These are phyloP conservation scores for Margarornis squamiger DNA, from an alignment of 2,797 vertebrate genomes.

Conservation along the genomic window DNA sequence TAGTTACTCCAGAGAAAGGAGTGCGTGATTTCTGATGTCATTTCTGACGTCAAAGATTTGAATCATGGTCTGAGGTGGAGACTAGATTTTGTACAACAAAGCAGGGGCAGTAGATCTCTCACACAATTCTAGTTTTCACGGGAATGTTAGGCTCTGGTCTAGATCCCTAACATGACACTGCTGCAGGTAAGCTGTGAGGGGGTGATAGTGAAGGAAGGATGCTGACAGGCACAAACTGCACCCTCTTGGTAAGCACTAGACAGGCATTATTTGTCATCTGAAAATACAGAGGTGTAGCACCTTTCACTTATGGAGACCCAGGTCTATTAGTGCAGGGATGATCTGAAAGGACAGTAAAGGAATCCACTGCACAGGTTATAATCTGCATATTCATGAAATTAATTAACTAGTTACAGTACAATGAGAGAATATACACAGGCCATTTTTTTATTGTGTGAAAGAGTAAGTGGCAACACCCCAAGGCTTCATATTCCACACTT, in stretches of 20 bases:
- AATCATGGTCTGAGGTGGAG: neutral
- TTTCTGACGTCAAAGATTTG: neutral
- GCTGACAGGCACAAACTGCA: neutral
- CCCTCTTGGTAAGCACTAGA: neutral
- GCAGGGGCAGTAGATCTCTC: neutral
- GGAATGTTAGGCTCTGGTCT: neutral
- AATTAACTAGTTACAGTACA: neutral
- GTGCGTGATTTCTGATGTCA: neutral
- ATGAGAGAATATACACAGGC: neutral
- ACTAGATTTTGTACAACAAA: neutral
- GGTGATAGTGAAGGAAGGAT: neutral
- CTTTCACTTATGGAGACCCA: neutral
- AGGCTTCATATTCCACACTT: neutral
- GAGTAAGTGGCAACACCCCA: neutral
- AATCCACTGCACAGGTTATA: neutral
- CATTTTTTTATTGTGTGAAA: neutral
- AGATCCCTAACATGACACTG: neutral
- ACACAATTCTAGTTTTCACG: neutral
- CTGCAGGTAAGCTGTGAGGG: neutral
- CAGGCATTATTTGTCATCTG: neutral
- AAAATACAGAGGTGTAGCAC: neutral
- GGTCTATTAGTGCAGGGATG: neutral
- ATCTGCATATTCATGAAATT: slow-evolving; percentile 30
- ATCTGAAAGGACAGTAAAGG: slow-evolving; percentile 2
- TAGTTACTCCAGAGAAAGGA: neutral